Evolutionary conservation across 2,113 vertebrate species (phyloP).

Genomic region (Noctilio leporinus): DNA sequence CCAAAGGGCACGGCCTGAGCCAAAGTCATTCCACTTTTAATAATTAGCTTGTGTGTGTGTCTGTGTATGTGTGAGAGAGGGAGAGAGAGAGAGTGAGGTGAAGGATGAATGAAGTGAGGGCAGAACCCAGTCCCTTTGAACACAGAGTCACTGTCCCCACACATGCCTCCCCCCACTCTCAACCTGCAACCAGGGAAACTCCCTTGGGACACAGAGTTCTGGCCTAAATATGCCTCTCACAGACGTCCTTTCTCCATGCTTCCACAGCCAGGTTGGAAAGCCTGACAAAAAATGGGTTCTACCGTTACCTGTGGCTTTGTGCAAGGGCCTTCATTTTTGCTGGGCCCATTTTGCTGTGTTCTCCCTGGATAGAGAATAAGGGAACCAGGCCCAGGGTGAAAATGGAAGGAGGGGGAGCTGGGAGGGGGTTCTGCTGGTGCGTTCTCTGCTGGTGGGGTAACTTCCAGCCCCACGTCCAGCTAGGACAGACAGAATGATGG

Average conservation of each 20-base stretch:
- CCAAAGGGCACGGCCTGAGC: neutral
- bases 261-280: neutral
- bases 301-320: neutral
- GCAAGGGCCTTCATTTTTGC: neutral
- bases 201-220: neutral
- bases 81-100: too few relatives aligned
- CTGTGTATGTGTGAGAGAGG: neutral
- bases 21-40: neutral
- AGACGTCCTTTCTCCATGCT: neutral
- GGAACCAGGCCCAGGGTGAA: neutral
- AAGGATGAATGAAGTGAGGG: fast-evolving
- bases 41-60: neutral
- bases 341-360: neutral
- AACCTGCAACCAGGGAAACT: neutral
- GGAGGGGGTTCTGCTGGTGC: neutral
- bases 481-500: neutral
- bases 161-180: neutral
- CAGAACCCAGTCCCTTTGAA: neutral
- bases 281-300: neutral
- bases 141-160: neutral
- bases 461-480: neutral
- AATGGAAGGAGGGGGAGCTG: neutral
- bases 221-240: neutral
- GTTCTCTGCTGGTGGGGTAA: neutral
- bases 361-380: neutral